phyloP scores from a whole-genome alignment of 1,140 invertebrate species.

The Zaprionus ornatus region DNA sequence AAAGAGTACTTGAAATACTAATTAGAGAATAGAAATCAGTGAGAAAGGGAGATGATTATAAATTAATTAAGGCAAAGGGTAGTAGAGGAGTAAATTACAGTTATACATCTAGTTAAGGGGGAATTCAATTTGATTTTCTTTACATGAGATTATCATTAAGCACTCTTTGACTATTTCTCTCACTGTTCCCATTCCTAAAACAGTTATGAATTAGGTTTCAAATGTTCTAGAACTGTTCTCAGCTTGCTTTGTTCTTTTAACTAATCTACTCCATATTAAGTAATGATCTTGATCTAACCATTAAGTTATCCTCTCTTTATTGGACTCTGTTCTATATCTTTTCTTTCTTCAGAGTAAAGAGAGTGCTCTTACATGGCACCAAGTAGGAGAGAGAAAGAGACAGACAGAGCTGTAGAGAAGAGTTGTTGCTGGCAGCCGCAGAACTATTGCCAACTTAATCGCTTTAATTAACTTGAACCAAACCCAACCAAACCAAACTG shows the following conservation, averaged over 20 bases:
- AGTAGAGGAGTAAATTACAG: neutral
- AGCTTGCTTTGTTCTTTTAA: too few species aligned
- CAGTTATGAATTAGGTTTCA: too few species aligned
- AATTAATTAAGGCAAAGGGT: neutral
- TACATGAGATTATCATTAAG: neutral
- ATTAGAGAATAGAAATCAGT: neutral
- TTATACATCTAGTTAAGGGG: neutral
- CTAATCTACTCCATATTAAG: too few species aligned
- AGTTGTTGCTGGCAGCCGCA: conserved; percentile 27
- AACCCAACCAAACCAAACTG: neutral
- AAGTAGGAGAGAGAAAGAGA: neutral
- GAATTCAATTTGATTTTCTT: neutral
- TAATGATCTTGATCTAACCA: too few species aligned
- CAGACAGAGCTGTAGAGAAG: neutral
- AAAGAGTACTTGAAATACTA: conserved; percentile 1
- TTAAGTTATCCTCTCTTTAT: too few species aligned
- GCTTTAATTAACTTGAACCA: conserved; percentile 67
- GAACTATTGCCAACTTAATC: conserved; percentile 69
- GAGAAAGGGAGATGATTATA: neutral
- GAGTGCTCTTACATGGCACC: neutral
- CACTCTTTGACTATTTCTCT: neutral
- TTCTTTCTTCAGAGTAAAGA: neutral
- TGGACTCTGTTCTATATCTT: too few species aligned
- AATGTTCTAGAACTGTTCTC: too few species aligned
- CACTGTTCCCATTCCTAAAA: too few species aligned